These are phyloP conservation scores for Dasysyrphus albostriatus DNA, from an alignment of 2,888 invertebrate genomes.

Conservation along the genomic window DNA sequence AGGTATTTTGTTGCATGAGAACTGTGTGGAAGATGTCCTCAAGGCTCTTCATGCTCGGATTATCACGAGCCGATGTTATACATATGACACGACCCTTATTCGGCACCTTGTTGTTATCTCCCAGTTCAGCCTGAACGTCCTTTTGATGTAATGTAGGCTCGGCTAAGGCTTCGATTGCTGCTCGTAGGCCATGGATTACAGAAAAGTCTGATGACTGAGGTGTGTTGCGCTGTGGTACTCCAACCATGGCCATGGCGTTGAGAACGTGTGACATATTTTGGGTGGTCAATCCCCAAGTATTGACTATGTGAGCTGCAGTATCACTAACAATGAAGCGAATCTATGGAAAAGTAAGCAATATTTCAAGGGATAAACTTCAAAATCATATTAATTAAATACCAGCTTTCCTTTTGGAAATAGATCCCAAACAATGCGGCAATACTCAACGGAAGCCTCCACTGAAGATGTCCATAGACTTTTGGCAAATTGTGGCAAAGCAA, in stretches of 20 bases:
- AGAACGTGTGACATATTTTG: constrained; percentile 95
- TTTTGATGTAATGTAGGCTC: constrained; percentile 65
- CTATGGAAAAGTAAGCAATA: constrained; percentile 83
- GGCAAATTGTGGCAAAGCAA: constrained; percentile 91
- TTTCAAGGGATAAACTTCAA: not conserved
- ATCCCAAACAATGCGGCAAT: constrained; percentile 98
- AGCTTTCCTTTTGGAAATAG: constrained; percentile 96
- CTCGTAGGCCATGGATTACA: constrained; percentile 92
- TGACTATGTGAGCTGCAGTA: constrained; percentile 92
- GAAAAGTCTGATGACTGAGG: constrained; percentile 86
- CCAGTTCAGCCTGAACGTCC: constrained; percentile 47
- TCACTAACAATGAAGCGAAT: constrained; percentile 95
- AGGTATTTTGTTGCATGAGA: constrained; percentile 91
- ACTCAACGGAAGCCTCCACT: constrained; percentile 97
- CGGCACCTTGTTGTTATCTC: constrained; percentile 75
- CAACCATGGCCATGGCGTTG: constrained; percentile 92
- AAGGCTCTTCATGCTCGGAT: constrained; percentile 92
- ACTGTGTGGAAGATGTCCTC: constrained; percentile 94
- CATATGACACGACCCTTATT: constrained; percentile 92
- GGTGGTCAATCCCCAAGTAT: constrained; percentile 92
- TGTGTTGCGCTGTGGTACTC: constrained; percentile 88
- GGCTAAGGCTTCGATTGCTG: constrained; percentile 93
- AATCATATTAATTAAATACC: constrained; percentile 83
- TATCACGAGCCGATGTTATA: constrained; percentile 94
- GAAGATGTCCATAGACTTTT: constrained; percentile 98